A percentile compares a stretch with the other conserved stretches of the same genome.
Conservation (phyloP, 1,140 invertebrate genomes). For the Callitettix versicolor region DNA sequence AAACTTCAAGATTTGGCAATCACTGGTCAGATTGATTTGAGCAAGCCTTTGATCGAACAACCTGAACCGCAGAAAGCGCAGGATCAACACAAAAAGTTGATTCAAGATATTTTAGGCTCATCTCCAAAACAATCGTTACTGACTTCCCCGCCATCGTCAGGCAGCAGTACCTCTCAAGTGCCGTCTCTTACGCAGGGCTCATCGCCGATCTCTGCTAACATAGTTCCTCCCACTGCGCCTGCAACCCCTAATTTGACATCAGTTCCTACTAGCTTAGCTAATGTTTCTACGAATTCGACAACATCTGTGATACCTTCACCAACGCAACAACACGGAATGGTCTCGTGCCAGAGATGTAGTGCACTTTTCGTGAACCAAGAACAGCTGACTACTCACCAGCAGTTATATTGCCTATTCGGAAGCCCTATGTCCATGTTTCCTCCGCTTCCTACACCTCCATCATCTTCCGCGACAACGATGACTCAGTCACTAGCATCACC, state of each 20-base stretch:
- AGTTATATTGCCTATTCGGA: slow-evolving; percentile 67
- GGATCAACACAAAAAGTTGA: slow-evolving; percentile 34
- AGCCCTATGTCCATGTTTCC: slow-evolving; percentile 49
- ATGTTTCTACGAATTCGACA: slow-evolving; percentile 24
- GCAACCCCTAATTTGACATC: slow-evolving; percentile 24
- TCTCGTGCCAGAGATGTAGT: slow-evolving; percentile 63
- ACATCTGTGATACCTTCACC: slow-evolving; percentile 26
- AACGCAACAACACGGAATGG: slow-evolving; percentile 31
- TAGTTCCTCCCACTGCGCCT: slow-evolving; percentile 25
- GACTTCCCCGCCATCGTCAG: slow-evolving; percentile 26
- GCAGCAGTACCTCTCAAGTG: slow-evolving; percentile 23
- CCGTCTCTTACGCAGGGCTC: slow-evolving; percentile 19
- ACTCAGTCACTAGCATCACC: slow-evolving; percentile 22
- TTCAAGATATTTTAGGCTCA: slow-evolving; percentile 32
- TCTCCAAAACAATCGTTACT: slow-evolving; percentile 26
- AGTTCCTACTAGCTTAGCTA: slow-evolving; percentile 30
- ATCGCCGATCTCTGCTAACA: slow-evolving; percentile 20
- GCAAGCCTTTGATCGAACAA: slow-evolving; percentile 79
- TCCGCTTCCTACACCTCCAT: slow-evolving; percentile 37
- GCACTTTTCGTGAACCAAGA: slow-evolving; percentile 68
- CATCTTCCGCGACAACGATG: slow-evolving; percentile 23
- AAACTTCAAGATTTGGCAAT: slow-evolving; percentile 82
- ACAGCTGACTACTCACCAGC: slow-evolving; percentile 69
- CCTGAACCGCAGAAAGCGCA: slow-evolving; percentile 45
- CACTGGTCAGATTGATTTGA: slow-evolving; percentile 76